Conservation (phyloP, 2,888 invertebrate species). For the Steinernema scapterisci region DNA sequence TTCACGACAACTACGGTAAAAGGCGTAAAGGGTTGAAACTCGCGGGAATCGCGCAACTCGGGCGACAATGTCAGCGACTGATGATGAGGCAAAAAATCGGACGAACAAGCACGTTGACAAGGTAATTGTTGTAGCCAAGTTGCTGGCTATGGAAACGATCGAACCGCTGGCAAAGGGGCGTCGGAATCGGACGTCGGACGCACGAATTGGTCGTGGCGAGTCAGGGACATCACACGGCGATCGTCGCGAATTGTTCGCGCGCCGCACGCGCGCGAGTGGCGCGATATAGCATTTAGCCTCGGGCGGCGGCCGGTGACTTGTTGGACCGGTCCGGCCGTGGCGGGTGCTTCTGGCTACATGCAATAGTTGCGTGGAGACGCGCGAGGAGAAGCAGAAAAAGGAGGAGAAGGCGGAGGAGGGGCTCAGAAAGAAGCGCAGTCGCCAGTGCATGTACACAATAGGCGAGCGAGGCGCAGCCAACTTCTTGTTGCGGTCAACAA, state of each 20-base stretch:
- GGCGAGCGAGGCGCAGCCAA: conserved; percentile 8
- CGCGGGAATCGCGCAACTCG: background rate
- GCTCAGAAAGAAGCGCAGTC: background rate
- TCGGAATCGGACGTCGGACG: background rate
- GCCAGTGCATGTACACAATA: conserved; percentile 13
- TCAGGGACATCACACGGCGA: conserved; percentile 23
- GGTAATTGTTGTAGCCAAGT: too few species aligned
- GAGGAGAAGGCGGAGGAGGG: background rate
- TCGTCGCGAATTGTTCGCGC: conserved; percentile 27
- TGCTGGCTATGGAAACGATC: background rate
- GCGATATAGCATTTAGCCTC: conserved; percentile 32
- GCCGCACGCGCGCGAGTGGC: background rate
- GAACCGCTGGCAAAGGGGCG: background rate
- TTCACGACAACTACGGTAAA: background rate
- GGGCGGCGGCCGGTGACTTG: conserved; percentile 18
- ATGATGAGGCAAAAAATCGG: too few species aligned
- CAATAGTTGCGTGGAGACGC: conserved; percentile 24
- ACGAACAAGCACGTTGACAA: too few species aligned
- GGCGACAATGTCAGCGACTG: too few species aligned
- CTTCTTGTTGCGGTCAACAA: conserved; percentile 22
- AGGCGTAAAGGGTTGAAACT: background rate
- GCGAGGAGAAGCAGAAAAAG: too few species aligned
- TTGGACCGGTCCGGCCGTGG: conserved; percentile 26
- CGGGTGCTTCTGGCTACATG: conserved; percentile 1
- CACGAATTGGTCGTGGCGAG: conserved; percentile 8